Percentiles rank a stretch among this genome's conserved stretches.
Evolutionary conservation across 2,113 vertebrate species (phyloP).

Genomic region (Vulpes vulpes): DNA sequence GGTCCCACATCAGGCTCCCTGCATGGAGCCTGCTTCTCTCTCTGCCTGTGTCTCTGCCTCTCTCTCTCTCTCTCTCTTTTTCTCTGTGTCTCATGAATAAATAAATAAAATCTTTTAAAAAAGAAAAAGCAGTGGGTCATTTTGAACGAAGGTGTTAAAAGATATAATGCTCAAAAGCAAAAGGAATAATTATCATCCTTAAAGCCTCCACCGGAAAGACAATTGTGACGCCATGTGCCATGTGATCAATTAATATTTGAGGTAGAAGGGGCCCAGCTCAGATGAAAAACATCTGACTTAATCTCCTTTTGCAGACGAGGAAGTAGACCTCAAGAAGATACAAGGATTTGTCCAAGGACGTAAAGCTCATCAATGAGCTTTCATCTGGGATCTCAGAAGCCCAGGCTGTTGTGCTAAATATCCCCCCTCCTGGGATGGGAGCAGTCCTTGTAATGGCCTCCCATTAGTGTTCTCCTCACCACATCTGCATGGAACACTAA

Average conservation of each 20-base stretch:
- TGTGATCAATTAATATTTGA: background rate
- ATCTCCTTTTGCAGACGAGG: background rate
- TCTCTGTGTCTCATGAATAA: too few relatives aligned
- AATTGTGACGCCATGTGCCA: background rate
- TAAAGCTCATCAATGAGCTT: background rate
- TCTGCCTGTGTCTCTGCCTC: too few relatives aligned
- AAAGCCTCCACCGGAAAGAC: background rate
- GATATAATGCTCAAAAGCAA: background rate
- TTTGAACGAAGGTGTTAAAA: constrained; percentile 15
- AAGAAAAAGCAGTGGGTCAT: background rate
- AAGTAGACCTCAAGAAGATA: background rate
- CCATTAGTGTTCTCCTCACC: background rate
- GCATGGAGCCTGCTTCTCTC: too few relatives aligned
- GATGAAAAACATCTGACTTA: background rate
- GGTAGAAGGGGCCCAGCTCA: background rate
- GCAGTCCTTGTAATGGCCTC: background rate
- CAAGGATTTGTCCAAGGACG: background rate
- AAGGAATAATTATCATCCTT: background rate
- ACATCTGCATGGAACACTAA: background rate
- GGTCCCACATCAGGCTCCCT: too few relatives aligned
- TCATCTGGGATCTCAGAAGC: background rate
- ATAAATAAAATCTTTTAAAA: too few relatives aligned
- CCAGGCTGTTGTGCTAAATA: background rate
- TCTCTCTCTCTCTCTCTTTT: too few relatives aligned
- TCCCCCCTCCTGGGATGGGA: background rate